Evolutionary conservation across 2,113 vertebrate species (phyloP).

Genomic region (Todiramphus saurophagus): DNA sequence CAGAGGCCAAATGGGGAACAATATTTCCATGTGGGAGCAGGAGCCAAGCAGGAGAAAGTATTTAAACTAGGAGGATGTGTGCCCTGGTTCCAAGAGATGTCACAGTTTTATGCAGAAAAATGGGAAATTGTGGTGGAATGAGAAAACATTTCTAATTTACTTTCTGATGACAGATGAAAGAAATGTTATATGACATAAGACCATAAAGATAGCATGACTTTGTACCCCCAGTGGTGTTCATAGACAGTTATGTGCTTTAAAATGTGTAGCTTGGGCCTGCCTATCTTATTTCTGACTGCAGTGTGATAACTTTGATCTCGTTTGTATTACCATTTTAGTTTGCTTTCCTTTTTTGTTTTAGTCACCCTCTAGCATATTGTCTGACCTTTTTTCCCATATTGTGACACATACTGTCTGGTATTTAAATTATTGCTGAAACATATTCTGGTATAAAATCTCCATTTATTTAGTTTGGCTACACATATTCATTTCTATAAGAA

Average conservation of each 20-base stretch:
- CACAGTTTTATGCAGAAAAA: neutral
- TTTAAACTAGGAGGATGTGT: neutral
- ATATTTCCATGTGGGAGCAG: neutral
- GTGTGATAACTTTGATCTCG: slow-evolving; percentile 28
- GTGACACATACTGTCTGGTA: neutral
- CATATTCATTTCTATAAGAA: neutral
- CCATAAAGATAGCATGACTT: neutral
- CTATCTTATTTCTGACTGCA: slow-evolving; percentile 24
- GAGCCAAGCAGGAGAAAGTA: neutral
- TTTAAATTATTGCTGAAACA: slow-evolving; percentile 19
- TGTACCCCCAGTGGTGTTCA: neutral
- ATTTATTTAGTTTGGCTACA: slow-evolving; percentile 1
- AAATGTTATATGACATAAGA: neutral
- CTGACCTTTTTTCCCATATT: neutral
- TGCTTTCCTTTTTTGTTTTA: slow-evolving; percentile 46
- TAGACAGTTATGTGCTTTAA: slow-evolving; percentile 36
- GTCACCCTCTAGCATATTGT: neutral
- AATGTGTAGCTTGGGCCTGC: neutral
- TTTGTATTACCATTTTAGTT: slow-evolving; percentile 33
- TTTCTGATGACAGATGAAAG: slow-evolving; percentile 41
- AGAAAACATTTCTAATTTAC: slow-evolving; percentile 6
- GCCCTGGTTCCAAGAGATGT: neutral
- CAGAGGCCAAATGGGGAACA: neutral
- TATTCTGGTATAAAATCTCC: slow-evolving; percentile 34
- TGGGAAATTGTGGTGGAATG: neutral